A percentile compares a stretch with the other conserved stretches of the same genome.
Conservation (phyloP, 2,888 invertebrate genomes). For the Pristionchus exspectatus region DNA sequence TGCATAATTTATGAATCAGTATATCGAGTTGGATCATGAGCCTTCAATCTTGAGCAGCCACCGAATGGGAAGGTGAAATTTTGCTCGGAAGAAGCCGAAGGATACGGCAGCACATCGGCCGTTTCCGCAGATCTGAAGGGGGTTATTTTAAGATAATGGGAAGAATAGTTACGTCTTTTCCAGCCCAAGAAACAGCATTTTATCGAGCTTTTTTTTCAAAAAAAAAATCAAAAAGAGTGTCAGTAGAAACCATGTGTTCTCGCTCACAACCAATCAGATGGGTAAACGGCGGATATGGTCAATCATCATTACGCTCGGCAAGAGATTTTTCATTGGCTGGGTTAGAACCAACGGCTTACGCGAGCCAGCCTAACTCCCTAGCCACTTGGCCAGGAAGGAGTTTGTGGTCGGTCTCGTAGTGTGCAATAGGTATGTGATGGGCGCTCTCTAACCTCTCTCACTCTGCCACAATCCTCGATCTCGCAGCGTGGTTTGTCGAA, state of each 20-base stretch:
- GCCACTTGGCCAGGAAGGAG: not conserved
- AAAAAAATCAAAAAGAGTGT: not conserved
- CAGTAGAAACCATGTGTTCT: not conserved
- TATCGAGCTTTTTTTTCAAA: not conserved
- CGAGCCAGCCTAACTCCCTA: not conserved
- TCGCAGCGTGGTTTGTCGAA: constrained; percentile 18
- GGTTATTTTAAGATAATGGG: not conserved
- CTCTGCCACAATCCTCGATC: not conserved
- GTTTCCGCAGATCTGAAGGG: constrained; percentile 44
- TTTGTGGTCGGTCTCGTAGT: no score
- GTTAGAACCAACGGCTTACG: not conserved
- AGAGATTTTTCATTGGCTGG: not conserved
- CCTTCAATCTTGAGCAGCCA: constrained; percentile 37
- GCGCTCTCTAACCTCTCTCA: constrained; percentile 14
- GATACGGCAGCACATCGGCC: constrained; percentile 47
- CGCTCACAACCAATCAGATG: constrained; percentile 10
- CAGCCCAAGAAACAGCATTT: no score
- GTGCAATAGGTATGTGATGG: no score
- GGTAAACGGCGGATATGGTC: constrained; percentile 24
- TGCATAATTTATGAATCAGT: not conserved
- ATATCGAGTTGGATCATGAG: not conserved
- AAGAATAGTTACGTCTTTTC: not conserved
- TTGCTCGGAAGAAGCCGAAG: constrained; percentile 46
- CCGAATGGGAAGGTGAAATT: constrained; percentile 46
- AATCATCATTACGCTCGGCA: not conserved